These are phyloP conservation scores for Sinopyrophorus schimmeli DNA, from an alignment of 2,888 invertebrate species.

Conservation along the genomic window DNA sequence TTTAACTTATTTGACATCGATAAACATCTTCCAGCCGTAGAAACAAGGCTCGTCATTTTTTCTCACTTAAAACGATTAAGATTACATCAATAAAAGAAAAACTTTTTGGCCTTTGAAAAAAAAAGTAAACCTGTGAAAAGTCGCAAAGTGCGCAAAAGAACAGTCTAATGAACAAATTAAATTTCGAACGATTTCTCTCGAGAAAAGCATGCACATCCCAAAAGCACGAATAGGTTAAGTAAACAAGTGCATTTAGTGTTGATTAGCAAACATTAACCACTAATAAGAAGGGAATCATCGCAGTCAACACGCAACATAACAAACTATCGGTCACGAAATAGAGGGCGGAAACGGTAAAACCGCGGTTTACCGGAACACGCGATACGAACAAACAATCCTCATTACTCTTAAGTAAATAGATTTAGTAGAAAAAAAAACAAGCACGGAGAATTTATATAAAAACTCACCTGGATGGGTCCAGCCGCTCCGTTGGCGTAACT, in stretches of 20 bases:
- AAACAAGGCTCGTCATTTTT: too few species aligned
- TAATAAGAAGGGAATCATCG: conserved; percentile 29
- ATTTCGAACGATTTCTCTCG: too few species aligned
- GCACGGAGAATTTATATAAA: not conserved
- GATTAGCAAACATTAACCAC: conserved; percentile 27
- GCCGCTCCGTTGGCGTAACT: conserved; percentile 87
- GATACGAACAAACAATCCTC: conserved; percentile 25
- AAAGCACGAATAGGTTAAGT: conserved; percentile 12
- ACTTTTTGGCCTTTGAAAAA: too few species aligned
- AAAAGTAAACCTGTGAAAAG: too few species aligned
- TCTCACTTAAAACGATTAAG: too few species aligned
- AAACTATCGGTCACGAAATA: conserved; percentile 29
- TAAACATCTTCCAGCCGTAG: too few species aligned
- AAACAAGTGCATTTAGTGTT: conserved; percentile 28
- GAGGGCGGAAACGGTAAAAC: conserved; percentile 29
- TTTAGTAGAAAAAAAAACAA: conserved; percentile 4
- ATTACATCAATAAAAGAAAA: too few species aligned
- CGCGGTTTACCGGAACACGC: conserved; percentile 33
- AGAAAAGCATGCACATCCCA: conserved; percentile 3
- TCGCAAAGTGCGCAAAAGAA: too few species aligned
- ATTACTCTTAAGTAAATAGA: conserved; percentile 23
- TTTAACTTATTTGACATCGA: too few species aligned
- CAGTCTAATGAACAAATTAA: too few species aligned
- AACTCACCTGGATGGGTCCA: conserved; percentile 84
- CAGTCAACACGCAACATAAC: conserved; percentile 24